These are phyloP conservation scores for Syngnathus floridae DNA, from an alignment of 2,113 vertebrate genomes.

Conservation along the genomic window DNA sequence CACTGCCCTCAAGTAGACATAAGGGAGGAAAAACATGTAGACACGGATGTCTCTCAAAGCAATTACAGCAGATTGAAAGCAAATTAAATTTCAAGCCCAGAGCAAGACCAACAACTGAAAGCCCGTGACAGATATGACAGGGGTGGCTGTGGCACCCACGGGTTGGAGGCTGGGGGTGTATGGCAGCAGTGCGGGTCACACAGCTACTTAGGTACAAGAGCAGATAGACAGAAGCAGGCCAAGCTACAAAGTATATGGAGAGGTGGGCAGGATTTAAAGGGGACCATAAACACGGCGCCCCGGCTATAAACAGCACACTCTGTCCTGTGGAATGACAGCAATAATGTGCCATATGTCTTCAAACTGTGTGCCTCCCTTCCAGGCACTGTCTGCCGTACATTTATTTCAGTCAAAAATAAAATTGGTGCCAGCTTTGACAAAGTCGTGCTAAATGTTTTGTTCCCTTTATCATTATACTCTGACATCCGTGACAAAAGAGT, in stretches of 20 bases:
- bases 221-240: slow-evolving; percentile 34
- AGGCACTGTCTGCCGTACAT: slow-evolving; percentile 9
- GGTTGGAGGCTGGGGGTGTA: slow-evolving; percentile 30
- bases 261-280: slow-evolving; percentile 18
- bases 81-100: slow-evolving; percentile 75
- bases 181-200: slow-evolving; percentile 51
- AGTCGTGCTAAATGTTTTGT: slow-evolving; percentile 7
- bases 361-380: slow-evolving; percentile 15
- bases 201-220: slow-evolving; percentile 22
- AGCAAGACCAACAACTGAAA: slow-evolving; percentile 57
- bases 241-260: slow-evolving; percentile 22
- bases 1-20: slow-evolving; percentile 40
- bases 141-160: slow-evolving; percentile 30
- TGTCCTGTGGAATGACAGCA: slow-evolving; percentile 12
- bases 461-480: slow-evolving; percentile 7
- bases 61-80: slow-evolving; percentile 76
- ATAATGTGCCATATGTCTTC: slow-evolving; percentile 24
- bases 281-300: slow-evolving; percentile 4
- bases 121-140: slow-evolving; percentile 65
- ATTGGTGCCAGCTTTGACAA: slow-evolving; percentile 2
- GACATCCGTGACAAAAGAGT: neutral
- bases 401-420: slow-evolving; percentile 13
- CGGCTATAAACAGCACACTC: neutral
- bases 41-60: slow-evolving; percentile 68
- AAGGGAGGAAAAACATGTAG: slow-evolving; percentile 57